These are phyloP conservation scores for Agapostemon virescens DNA, from an alignment of 2,888 invertebrate species.

Conservation along the genomic window DNA sequence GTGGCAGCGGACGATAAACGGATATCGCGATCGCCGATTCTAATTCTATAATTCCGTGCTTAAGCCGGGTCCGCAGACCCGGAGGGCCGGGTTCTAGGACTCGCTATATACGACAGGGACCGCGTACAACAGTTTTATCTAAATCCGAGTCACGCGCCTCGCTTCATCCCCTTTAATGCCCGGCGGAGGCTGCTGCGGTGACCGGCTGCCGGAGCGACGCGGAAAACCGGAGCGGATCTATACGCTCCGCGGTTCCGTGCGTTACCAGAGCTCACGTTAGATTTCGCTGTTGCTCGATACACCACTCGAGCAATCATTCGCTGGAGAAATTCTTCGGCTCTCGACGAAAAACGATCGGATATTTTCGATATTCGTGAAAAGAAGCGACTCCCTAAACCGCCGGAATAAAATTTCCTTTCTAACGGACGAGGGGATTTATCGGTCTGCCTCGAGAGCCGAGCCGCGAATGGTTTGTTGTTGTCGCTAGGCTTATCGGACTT, in stretches of 20 bases:
- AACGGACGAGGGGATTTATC: neutral
- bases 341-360: neutral
- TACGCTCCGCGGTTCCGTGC: slow-evolving; percentile 6
- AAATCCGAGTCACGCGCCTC: slow-evolving; percentile 73
- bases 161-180: slow-evolving; percentile 70
- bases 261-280: neutral
- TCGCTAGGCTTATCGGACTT: no score
- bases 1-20: slow-evolving; percentile 70
- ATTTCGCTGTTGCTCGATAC: no score
- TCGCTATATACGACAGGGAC: slow-evolving; percentile 19
- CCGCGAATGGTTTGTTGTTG: no score
- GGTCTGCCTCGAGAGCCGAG: neutral
- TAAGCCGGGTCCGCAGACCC: slow-evolving; percentile 55
- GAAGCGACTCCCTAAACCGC: neutral
- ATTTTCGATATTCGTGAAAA: neutral
- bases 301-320: neutral
- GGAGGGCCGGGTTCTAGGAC: neutral
- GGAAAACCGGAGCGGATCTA: slow-evolving; percentile 14
- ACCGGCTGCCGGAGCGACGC: slow-evolving; percentile 7
- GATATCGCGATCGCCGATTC: slow-evolving; percentile 71
- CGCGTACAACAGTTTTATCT: slow-evolving; percentile 67
- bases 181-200: slow-evolving; percentile 33
- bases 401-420: neutral
- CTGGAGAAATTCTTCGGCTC: neutral
- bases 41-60: slow-evolving; percentile 74